Evolutionary conservation across 2,113 vertebrate species (phyloP), one percentile per base, ranked within the genome.

Genomic region (Nesogale talazaci): DNA sequence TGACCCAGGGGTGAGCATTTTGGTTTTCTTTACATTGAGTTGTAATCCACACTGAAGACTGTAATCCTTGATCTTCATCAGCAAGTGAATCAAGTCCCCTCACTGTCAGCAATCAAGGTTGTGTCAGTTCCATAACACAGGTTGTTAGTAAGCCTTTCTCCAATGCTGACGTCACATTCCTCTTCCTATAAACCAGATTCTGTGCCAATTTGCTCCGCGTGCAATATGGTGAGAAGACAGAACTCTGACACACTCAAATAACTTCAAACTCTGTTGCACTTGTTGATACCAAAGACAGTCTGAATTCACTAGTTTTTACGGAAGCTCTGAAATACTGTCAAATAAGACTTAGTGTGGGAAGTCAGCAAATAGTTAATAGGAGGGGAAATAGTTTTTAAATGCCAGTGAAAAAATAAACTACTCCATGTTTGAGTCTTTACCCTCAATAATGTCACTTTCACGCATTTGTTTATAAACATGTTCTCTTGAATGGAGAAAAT

Each of bases 251-350:
- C 85, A 92, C 86, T 94, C 89, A 92, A 88, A 94, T 83, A 91
- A 96, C 94, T 95, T 95, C 92, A 83, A 91, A 91, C 70, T 88
- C 65, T 42, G 94, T 91, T 93, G 74, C 88, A 36, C 95, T 83
- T 40, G 46, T 93, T 93, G 85, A 96, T 93, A 94, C 14, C 63
- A 67, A 70, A n/a, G 56, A 69, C 67, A 29, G 76, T 59, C 36
- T 85, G 82, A 92, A 89, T 91, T 81, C 57, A 52, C 46, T 34
- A 83, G 63, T 84, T 88, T 38, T 83, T 81, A 22, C 75, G 70
- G 38, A 9, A 91, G 27, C 38, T 61, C 8, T 52, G 17, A 81
- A 93, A 34, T 61, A 36, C 31, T 72, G 93, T 88, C 80, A 84
- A 40, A 67, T 42, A 77, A 40, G 61, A 65, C 34, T 86, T 83